Evolutionary conservation across 2,888 invertebrate genomes (phyloP), one percentile per base, ranked within the genome.

Genomic region (Caenorhabditis drosophilae): DNA sequence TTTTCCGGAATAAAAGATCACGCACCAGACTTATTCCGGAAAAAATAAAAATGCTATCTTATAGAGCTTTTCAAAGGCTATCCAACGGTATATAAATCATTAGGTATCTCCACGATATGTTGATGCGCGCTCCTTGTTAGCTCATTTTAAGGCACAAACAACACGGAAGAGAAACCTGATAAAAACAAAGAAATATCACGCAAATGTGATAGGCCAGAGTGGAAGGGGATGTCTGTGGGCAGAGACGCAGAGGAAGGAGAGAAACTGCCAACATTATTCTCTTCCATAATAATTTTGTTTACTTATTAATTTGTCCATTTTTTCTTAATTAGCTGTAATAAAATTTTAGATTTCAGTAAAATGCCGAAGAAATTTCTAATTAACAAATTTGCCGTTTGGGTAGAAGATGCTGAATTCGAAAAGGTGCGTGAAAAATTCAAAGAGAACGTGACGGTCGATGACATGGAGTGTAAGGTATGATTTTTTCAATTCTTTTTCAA

Each of bases 401-500:
- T 54, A 7, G 56, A 56, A 3, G 56, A 56, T 11, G 25, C 7
- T 3, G 41, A 56, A 40, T 12, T 56, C 38, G 56, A 56, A 36
- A 18, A 54, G 7, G 26, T 56, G 23, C 20, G 51, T 31, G 40
- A 20, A 23, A 18, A 7, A 16, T 55, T 56, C 20, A 54, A 56
- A 23, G 56, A 55, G 20, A 56, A 56, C 25, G 53, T 56, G 12
- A 56, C 25, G 9, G 16, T 56, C 38, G 56, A 56, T 31, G 18
- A 38, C 23, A 11, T 36, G 52, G 52, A 38, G 23, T 15, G 26
- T 56, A 57, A 41, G 18, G 52, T 57, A 44, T 57, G 52, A 18
- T 57, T 57, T 57, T 57, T 54, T 57, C 56, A 41, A 56, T 38
- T 56, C 56, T 55, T 56, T 57, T 57, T 53, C 40, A 56, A 57